Conservation (phyloP, 2,797 vertebrate species). For the Steatocranus sp. region DNA sequence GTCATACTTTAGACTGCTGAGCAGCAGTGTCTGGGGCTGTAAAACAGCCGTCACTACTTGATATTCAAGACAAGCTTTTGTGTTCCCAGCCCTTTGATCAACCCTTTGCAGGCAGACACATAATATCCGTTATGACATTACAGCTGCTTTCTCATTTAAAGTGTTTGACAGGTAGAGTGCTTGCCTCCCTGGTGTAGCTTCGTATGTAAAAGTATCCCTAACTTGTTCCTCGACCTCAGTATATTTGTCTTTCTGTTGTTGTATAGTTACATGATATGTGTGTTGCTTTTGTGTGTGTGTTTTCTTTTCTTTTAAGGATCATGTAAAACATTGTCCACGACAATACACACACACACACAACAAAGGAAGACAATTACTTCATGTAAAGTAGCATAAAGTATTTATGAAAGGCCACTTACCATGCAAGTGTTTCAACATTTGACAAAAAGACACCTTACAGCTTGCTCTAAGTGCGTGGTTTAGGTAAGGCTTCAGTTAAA, state of each 20-base stretch:
- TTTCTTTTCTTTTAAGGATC: neutral
- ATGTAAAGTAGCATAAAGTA: neutral
- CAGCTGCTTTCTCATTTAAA: constrained; percentile 8
- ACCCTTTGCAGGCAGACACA: neutral
- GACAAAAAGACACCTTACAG: neutral
- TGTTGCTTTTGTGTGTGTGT: neutral
- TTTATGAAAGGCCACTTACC: neutral
- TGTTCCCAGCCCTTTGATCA: constrained; percentile 22
- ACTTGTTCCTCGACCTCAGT: neutral
- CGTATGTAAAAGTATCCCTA: neutral
- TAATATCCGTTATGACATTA: neutral
- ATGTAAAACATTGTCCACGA: neutral
- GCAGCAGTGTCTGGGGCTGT: neutral
- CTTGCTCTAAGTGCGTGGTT: neutral
- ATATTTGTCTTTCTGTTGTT: neutral
- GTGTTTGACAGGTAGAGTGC: constrained; percentile 3
- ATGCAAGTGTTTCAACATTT: neutral
- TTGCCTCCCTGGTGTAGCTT: neutral
- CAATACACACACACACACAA: neutral
- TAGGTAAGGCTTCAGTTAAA: neutral
- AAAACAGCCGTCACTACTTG: neutral
- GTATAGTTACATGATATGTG: neutral
- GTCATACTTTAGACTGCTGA: neutral
- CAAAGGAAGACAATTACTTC: neutral
- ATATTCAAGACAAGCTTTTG: constrained; percentile 25